Evolutionary conservation across 2,888 invertebrate species (phyloP).

Genomic region (Neoitamus cyanurus): DNA sequence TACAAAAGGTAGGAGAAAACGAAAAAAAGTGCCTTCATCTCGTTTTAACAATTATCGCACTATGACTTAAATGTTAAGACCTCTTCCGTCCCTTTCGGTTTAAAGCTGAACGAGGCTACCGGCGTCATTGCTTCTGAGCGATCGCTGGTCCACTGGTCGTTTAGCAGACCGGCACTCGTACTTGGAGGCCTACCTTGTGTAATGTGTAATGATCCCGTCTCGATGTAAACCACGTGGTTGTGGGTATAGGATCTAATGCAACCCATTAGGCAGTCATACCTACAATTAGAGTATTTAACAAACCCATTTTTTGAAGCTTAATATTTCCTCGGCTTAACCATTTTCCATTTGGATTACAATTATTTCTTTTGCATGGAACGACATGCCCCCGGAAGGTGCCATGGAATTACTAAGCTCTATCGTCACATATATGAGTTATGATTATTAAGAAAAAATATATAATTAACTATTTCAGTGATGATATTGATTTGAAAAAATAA

Average conservation of each 20-base stretch:
- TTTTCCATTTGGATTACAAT: too few species aligned
- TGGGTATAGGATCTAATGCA: background rate
- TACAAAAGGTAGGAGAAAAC: constrained; percentile 39
- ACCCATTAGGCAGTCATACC: background rate
- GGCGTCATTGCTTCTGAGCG: background rate
- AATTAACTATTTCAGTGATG: too few species aligned
- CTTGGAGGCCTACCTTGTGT: background rate
- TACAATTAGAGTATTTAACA: too few species aligned
- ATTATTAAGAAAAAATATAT: too few species aligned
- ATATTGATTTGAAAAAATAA: too few species aligned
- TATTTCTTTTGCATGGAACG: too few species aligned
- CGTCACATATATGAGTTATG: too few species aligned
- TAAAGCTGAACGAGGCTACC: background rate
- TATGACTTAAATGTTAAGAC: constrained; percentile 2
- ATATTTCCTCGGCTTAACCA: too few species aligned
- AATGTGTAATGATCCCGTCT: constrained; percentile 21
- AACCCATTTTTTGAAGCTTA: too few species aligned
- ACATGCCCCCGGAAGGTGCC: too few species aligned
- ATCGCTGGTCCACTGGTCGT: background rate
- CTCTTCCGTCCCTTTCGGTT: constrained; percentile 11
- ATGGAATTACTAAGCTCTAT: too few species aligned
- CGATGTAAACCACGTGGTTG: constrained; percentile 20
- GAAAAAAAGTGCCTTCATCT: constrained; percentile 32
- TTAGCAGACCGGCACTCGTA: background rate
- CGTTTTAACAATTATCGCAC: constrained; percentile 40